These are phyloP conservation scores for Gulo gulo DNA, from an alignment of 2,113 vertebrate species.

Conservation along the genomic window DNA sequence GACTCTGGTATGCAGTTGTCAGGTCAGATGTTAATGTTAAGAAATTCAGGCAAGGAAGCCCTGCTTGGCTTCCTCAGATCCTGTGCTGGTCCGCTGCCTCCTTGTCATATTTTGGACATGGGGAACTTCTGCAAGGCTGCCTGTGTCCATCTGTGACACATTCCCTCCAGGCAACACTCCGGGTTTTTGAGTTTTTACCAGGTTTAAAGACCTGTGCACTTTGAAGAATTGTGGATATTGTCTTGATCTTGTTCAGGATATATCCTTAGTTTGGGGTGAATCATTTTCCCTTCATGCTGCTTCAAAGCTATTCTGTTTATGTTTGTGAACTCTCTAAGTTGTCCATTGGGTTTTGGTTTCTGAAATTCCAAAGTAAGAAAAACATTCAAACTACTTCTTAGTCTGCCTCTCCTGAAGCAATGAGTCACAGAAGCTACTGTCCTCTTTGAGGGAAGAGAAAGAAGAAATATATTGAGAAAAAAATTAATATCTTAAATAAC, in stretches of 20 bases:
- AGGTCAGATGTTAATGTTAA: background rate
- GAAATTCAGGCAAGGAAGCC: background rate
- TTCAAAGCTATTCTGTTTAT: constrained; percentile 27
- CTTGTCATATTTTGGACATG: background rate
- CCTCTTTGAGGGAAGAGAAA: background rate
- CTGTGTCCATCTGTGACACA: background rate
- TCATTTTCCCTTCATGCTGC: background rate
- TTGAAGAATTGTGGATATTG: background rate
- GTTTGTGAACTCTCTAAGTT: background rate
- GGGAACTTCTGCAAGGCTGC: background rate
- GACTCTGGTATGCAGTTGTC: background rate
- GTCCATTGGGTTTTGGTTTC: constrained; percentile 15
- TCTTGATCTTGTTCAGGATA: background rate
- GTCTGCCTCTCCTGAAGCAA: background rate
- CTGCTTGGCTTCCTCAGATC: background rate
- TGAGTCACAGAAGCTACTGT: background rate
- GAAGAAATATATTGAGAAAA: background rate
- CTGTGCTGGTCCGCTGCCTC: background rate
- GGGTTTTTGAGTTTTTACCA: background rate
- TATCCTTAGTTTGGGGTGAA: background rate
- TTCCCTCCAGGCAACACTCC: background rate
- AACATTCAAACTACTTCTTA: background rate
- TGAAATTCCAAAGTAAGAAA: constrained; percentile 39
- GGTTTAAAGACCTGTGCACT: background rate
- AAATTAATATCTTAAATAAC: background rate